Percentiles rank a stretch among this genome's conserved stretches.
Conservation (phyloP, 2,888 invertebrate genomes). For the Calameuta pallipes region DNA sequence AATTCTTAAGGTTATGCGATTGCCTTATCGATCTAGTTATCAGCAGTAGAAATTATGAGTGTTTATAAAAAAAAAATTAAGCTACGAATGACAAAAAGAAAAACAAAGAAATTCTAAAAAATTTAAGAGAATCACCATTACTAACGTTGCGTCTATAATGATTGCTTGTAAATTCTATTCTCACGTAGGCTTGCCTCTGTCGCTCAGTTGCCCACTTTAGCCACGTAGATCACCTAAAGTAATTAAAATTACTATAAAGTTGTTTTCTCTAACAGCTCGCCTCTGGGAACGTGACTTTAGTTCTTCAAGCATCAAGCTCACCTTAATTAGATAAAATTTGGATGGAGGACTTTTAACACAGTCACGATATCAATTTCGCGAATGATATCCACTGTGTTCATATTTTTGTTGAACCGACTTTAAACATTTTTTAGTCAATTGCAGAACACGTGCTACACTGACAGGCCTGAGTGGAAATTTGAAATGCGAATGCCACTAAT, state of each 20-base stretch:
- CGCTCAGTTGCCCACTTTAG: slow-evolving; percentile 28
- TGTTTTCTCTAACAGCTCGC: neutral
- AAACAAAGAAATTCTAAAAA: neutral
- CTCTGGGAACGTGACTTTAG: neutral
- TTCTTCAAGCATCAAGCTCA: neutral
- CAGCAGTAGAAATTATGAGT: neutral
- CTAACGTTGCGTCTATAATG: neutral
- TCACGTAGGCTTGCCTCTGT: slow-evolving; percentile 28
- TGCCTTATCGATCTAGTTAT: neutral
- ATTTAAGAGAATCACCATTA: neutral
- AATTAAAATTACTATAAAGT: neutral
- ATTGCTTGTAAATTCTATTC: neutral
- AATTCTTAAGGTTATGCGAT: neutral
- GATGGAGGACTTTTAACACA: neutral
- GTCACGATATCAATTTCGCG: neutral
- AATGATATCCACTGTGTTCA: neutral
- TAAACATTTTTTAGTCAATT: neutral
- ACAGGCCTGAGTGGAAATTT: neutral
- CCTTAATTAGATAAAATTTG: neutral
- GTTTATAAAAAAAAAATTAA: neutral
- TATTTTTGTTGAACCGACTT: neutral
- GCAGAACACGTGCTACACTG: neutral
- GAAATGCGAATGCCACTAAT: neutral
- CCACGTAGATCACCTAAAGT: neutral
- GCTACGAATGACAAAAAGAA: neutral